Evolutionary conservation across 2,113 vertebrate species (phyloP), one percentile per base, ranked within the genome.

Genomic region (Ochotona curzoniae): DNA sequence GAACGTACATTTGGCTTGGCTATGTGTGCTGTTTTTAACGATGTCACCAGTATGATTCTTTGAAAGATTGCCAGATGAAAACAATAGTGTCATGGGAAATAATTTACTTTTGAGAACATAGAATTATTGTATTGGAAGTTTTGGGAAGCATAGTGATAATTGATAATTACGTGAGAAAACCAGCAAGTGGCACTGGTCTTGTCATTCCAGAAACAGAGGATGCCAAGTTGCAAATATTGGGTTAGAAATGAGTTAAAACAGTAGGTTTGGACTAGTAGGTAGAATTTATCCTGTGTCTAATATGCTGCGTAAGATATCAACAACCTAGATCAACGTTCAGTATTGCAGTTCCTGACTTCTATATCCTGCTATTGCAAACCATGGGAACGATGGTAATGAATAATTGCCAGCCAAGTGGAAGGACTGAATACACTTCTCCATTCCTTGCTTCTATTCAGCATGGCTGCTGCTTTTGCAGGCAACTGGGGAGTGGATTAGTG

Each of bases 111-210:
- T 38, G 57, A 81, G 26, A 9, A 25, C 21, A 7, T 4, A 47
- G 20, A 69, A 8, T 44, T 35, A 83, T 3, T 47, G 7, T 57
- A 64, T 35, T 69, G 26, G 18, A 87, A 60, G 17, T 63, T 30
- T 12, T 75, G 32, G 6, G 60, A 28, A 74, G 2, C 3, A 74
- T 26, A 69, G 44, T 74, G 21, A 64, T 81, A 82, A 89, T 32
- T 86, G 38, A 75, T 84, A 87, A 84, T 30, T 49, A 85, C 23
- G 30, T 87, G 49, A 91, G 14, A 80, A 81, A 85, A 90, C 14
- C 18, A 82, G 51, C 13, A 51, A 69, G 30, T 3, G 61, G 32
- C 64, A 4, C 12, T 20, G 38, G 0, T 80, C 0, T 21, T 76
- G 7, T 81, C 30, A 9, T 61, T 94, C 13, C 0, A 64, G 25